phyloP scores from a whole-genome alignment of 2,113 vertebrate species.

The Daboia siamensis region DNA sequence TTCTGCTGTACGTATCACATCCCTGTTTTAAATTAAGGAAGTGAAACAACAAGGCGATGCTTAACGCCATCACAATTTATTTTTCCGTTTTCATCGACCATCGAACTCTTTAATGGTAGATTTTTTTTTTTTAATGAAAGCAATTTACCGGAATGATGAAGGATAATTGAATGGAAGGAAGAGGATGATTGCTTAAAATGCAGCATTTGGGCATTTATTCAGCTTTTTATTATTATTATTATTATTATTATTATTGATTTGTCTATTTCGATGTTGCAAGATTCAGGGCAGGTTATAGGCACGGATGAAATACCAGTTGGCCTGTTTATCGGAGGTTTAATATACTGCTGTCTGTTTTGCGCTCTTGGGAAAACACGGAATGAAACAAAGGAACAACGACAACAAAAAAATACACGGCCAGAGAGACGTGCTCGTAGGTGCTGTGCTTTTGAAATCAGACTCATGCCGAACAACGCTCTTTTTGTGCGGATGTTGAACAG shows the following conservation, averaged over 20 bases:
- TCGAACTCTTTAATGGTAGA: background rate
- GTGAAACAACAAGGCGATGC: background rate
- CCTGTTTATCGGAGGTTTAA: background rate
- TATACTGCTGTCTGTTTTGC: constrained; percentile 1
- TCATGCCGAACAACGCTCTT: background rate
- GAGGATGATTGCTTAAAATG: background rate
- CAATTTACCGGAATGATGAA: background rate
- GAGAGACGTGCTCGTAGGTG: constrained; percentile 26
- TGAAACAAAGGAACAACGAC: constrained; percentile 29
- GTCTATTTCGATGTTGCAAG: background rate
- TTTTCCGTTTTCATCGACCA: background rate
- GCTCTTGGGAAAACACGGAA: constrained; percentile 41
- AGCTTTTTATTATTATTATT: background rate
- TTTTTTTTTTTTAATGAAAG: background rate
- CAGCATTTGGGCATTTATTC: background rate
- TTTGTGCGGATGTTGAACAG: background rate
- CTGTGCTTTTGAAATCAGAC: background rate
- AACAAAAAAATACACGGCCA: background rate
- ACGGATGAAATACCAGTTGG: background rate
- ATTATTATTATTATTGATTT: background rate
- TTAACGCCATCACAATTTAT: background rate
- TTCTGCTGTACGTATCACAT: background rate
- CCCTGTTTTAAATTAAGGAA: background rate
- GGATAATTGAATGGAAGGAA: background rate
- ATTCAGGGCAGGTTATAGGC: background rate